Evolutionary conservation across 2,113 vertebrate genomes (phyloP), one percentile per base, ranked within the genome.

Genomic region (Rhynchopsitta pachyrhyncha): DNA sequence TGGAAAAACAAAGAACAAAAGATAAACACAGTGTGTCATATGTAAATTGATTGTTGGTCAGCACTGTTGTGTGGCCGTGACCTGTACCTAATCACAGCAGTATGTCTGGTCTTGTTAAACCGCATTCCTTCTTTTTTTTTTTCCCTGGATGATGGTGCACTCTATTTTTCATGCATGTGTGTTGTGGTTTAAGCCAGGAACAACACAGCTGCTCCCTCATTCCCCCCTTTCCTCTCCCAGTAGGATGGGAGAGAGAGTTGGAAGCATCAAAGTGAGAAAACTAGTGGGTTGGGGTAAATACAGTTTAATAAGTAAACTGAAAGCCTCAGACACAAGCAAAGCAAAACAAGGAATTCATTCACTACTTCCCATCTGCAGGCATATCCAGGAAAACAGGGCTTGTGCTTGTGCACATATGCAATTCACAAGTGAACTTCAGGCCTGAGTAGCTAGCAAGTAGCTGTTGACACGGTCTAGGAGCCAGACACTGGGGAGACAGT

Each of bases 181-280:
- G 6, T 29, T 68, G 39, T 62, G 15, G 33, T 68, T 82, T 69
- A 53, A 69, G 13, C 16, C 0, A 0, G 13, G 17, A 53, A 69
- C 13, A 24, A 53, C n/a, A 17, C 8, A 83, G 24, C 2, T 5
- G 2, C 9, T 41, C 13, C 16, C 29, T 47, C 19, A 31, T 16
- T 44, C 6, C 2, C 5, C 7, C 4, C 33, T 4, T 59, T n/a
- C 33, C 20, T 22, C 33, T n/a, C 11, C 28, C 0, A 1, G 23
- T 18, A 23, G 6, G 31, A 68, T n/a, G 33, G 8, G 9, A 31
- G 46, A 49, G 29, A 55, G 22, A 63, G 41, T 18, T 35, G 11
- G 17, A 46, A 82, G 14, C 3, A 1, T 76, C 39, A 76, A 68
- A 62, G 16, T 53, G 39, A 69, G 6, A 47, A 5, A 68, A 16